Percentiles rank a stretch among this genome's conserved stretches.
Evolutionary conservation across 1,140 invertebrate species (phyloP).

Genomic region (Linepithema humile): DNA sequence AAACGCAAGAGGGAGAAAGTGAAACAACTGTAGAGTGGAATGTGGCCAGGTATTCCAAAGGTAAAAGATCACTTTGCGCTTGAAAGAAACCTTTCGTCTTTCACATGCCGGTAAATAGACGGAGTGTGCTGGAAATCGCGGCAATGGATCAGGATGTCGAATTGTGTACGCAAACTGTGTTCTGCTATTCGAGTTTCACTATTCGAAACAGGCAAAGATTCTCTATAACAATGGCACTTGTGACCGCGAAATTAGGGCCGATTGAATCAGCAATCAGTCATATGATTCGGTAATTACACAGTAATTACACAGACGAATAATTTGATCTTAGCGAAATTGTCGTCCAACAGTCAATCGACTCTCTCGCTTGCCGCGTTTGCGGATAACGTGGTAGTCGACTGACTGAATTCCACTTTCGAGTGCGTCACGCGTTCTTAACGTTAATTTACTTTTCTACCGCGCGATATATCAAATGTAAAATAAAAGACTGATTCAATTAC

Average conservation of each 20-base stretch:
- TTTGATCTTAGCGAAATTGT: neutral
- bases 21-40: constrained; percentile 15
- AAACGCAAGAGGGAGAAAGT: neutral
- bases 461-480: neutral
- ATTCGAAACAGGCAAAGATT: constrained; percentile 17
- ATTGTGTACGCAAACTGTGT: neutral
- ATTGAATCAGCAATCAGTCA: constrained; percentile 68
- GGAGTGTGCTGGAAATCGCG: constrained; percentile 23
- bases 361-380: neutral
- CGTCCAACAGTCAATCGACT: constrained; percentile 2
- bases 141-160: neutral
- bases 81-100: constrained; percentile 62
- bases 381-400: neutral
- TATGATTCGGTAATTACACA: constrained; percentile 62
- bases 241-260: constrained; percentile 55
- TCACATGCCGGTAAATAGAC: constrained; percentile 60
- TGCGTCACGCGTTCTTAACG: neutral
- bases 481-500: neutral
- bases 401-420: neutral
- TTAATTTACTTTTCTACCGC: neutral
- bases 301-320: constrained; percentile 20
- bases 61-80: constrained; percentile 68
- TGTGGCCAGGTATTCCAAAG: constrained; percentile 63
- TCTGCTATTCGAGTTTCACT: neutral
- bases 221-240: constrained; percentile 15